Conservation (phyloP, 2,797 vertebrate species). For the Eupleurogrammus muticus region DNA sequence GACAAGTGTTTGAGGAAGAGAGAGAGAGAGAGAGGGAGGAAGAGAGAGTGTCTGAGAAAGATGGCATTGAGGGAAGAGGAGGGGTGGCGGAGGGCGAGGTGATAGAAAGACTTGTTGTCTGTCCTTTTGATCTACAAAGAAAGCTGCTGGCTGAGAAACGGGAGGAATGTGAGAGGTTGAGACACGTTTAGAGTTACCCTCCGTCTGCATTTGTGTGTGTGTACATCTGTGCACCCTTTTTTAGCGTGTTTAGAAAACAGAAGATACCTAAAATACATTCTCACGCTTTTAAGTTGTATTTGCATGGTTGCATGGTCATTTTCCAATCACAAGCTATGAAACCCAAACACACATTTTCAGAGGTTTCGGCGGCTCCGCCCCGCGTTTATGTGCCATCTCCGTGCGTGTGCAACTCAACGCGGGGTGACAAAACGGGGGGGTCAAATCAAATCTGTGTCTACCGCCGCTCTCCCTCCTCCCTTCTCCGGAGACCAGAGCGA, state of each 20-base stretch:
- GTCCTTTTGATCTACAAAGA: conserved; percentile 84
- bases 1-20: conserved; percentile 35
- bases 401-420: too few species aligned
- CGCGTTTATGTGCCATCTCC: neutral
- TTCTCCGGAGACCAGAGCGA: conserved; percentile 54
- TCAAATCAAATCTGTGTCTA: conserved; percentile 47
- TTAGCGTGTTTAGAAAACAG: conserved; percentile 19
- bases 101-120: conserved; percentile 68
- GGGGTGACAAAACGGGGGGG: conserved; percentile 48
- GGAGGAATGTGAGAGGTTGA: conserved; percentile 78
- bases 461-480: conserved; percentile 39
- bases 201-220: conserved; percentile 28
- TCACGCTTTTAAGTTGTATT: conserved; percentile 9
- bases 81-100: conserved; percentile 44
- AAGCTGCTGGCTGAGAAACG: conserved; percentile 71
- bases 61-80: conserved; percentile 66
- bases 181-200: conserved; percentile 76
- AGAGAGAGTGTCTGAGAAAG: conserved; percentile 48
- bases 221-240: conserved; percentile 12
- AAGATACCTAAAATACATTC: neutral
- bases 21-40: conserved; percentile 23
- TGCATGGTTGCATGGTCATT: neutral
- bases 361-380: neutral
- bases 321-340: neutral
- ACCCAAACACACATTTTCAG: conserved; percentile 1